phyloP scores from a whole-genome alignment of 2,113 vertebrate species.

The Phoenicopterus ruber region DNA sequence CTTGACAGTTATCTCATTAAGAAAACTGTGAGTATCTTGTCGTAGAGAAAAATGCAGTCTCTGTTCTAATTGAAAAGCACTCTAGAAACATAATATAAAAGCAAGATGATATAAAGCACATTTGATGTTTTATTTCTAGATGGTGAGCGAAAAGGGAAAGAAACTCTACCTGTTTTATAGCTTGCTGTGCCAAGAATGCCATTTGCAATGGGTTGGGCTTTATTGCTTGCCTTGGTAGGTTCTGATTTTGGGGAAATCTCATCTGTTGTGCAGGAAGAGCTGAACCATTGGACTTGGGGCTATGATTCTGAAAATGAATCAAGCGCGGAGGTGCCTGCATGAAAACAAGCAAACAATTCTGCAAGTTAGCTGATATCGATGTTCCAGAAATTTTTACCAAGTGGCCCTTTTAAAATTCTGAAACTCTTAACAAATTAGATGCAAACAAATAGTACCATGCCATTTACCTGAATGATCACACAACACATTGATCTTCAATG shows the following conservation, averaged over 20 bases:
- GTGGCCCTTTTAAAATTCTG: not conserved
- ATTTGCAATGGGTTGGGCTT: constrained; percentile 75
- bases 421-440: not conserved
- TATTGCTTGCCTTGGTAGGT: constrained; percentile 57
- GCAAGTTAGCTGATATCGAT: not conserved
- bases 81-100: not conserved
- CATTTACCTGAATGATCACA: not conserved
- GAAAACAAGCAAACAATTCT: not conserved
- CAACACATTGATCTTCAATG: not conserved
- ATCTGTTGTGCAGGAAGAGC: constrained; percentile 71
- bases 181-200: constrained; percentile 79
- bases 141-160: not conserved
- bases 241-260: constrained; percentile 73
- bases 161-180: constrained; percentile 78
- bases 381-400: not conserved
- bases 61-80: not conserved
- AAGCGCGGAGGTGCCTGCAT: constrained; percentile 76
- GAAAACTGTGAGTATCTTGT: not conserved
- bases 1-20: not conserved
- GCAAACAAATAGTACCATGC: not conserved
- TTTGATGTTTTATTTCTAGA: not conserved
- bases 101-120: not conserved
- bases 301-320: constrained; percentile 81
- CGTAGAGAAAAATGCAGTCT: not conserved
- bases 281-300: constrained; percentile 71